phyloP scores from a whole-genome alignment of 2,113 vertebrate genomes.

The Coryphaenoides rupestris region DNA sequence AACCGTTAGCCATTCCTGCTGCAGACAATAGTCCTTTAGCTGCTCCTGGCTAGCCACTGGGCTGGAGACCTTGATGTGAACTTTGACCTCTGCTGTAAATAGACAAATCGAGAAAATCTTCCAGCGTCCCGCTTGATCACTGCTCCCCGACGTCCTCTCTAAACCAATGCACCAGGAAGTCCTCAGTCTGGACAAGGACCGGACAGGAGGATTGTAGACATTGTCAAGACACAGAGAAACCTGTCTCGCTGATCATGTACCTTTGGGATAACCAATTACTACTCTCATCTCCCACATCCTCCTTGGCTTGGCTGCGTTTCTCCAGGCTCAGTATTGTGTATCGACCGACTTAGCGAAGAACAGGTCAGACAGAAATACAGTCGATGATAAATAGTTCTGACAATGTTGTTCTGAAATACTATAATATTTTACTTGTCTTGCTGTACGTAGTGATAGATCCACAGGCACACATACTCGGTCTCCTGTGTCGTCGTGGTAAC shows the following conservation, averaged over 20 bases:
- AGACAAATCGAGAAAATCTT: constrained; percentile 41
- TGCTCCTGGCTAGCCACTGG: constrained; percentile 19
- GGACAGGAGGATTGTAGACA: not conserved
- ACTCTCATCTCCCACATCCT: too few relatives aligned
- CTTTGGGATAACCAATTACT: too few relatives aligned
- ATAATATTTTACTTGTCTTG: constrained; percentile 58
- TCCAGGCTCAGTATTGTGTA: too few relatives aligned
- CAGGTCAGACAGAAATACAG: constrained; percentile 20
- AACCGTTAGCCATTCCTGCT: constrained; percentile 32
- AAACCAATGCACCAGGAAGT: too few relatives aligned
- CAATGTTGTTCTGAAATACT: constrained; percentile 34
- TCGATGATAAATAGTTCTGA: constrained; percentile 7
- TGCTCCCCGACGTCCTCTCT: not conserved
- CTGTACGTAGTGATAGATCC: constrained; percentile 60
- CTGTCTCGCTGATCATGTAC: too few relatives aligned
- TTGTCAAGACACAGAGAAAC: not conserved
- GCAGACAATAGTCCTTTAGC: not conserved
- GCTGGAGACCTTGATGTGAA: constrained; percentile 30
- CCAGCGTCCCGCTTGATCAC: constrained; percentile 49
- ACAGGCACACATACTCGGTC: constrained; percentile 36
- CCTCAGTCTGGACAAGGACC: not conserved
- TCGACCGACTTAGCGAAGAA: constrained; percentile 30
- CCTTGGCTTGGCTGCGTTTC: too few relatives aligned
- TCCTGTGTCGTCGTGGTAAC: constrained; percentile 49
- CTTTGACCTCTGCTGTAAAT: constrained; percentile 57